Base-by-base conservation (phyloP, 2,113 vertebrate species). In the Ramphastos sulfuratus region DNA sequence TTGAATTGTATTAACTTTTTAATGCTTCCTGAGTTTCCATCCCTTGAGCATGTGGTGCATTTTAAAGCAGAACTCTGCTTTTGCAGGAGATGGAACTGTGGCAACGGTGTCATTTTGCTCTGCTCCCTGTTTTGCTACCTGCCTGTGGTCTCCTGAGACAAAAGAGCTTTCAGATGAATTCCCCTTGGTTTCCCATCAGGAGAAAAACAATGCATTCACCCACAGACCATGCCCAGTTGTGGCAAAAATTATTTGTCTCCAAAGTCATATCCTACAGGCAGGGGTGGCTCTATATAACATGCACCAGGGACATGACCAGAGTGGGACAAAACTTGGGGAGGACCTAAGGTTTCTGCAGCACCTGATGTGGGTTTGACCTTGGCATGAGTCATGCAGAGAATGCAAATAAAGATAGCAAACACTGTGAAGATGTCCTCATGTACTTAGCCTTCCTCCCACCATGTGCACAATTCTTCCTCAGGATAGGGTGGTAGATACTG, bases 1-100 rank as follows among this genome's bases (percentile, higher is more conserved):
- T 94, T 93, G 91, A 81, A 78, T 88, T 58, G 30, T 75, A 83
- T 81, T 81, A 85, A 85, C 33, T 94, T 95, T 78, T 83, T 81
- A 88, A 75, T 74, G 76, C 54, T 85, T 56, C 21, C n/a, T 69
- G 30, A 85, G 30, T 83, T 87, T 39, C 39, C 48, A 33, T 72
- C 76, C 82, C 79, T 58, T 78, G 76, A 94, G 82, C 65, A 65
- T 30, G 58, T 8, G 12, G 31, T 88, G 16, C 28, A 9, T 90
- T 27, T 64, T 91, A 74, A 33, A 74, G 33, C 48, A 77, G 56
- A 85, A 44, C 37, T 91, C 44, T 88, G 37, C 30, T 87, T 75
- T 87, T 87, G 20, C n/a, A 59, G 69, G 52, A 64, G 33, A 3
- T 65, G 33, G 42, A 85, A 61, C 42, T 60, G 9, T 33, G 28